Base-by-base conservation (phyloP, 2,113 vertebrate genomes). In the Pagrus major region DNA sequence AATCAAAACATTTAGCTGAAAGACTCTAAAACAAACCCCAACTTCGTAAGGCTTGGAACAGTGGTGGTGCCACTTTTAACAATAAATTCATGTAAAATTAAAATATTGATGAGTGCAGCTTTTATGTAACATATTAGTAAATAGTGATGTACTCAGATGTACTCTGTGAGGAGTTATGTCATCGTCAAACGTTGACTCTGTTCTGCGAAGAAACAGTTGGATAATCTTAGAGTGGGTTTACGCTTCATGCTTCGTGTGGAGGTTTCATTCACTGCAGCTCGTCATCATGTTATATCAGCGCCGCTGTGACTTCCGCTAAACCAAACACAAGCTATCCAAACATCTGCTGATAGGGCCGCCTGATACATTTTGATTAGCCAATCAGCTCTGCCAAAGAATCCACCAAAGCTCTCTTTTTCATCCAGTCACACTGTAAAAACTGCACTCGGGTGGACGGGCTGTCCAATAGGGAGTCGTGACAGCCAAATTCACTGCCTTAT, bases 401-500 rank as follows among this genome's bases (percentile, higher is more conserved):
- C 35, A 23, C 21, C 20, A 23, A 31, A 67, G 47, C 1, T 9
- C 23, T 46, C 23, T 31, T 68, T 65, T 67, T 25, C 23, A 39
- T 59, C 54, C 44, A 5, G 12, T 71, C 60, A 42, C 35, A n/a
- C 52, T 56, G 58, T 21, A 84, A 78, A 85, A 78, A 65, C n/a
- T 75, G 46, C 33, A 54, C 25, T 46, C 37, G 1, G 71, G 67
- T 6, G 10, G 41, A 80, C 52, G 8, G 23, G 42, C 29, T 39
- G 71, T 77, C 71, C 68, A 59, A 71, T 7, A 58, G 42, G 0
- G 16, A 49, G 35, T 5, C 27, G 39, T 60, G 76, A 76, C 84
- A 27, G 55, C 35, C 81, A 51, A 75, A 71, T 76, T 77, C 81
- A 55, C 73, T 23, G 52, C 58, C 21, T 85, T 67, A 61, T 73